Percentiles rank a stretch among this genome's conserved stretches.
These are phyloP conservation scores for Callopanchax toddi DNA, from an alignment of 2,113 vertebrate species.

Conservation along the genomic window DNA sequence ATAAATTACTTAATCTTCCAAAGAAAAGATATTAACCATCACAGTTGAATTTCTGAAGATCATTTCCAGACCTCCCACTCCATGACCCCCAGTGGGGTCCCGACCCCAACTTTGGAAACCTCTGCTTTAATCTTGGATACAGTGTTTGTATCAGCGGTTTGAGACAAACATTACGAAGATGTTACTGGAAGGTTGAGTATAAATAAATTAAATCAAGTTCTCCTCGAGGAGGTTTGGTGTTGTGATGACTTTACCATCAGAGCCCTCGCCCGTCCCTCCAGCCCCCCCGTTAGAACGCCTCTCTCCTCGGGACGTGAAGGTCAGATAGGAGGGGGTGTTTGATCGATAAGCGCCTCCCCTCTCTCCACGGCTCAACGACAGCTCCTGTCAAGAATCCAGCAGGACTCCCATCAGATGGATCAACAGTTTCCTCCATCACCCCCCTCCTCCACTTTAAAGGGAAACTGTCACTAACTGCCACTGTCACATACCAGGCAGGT, in stretches of 20 bases:
- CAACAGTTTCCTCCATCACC: conserved; percentile 40
- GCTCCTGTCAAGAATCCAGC: conserved; percentile 75
- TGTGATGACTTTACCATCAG: conserved; percentile 1
- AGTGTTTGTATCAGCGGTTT: not conserved
- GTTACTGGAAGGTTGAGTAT: no score
- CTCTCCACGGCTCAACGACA: conserved; percentile 70
- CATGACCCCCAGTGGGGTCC: not conserved
- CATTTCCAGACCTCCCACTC: not conserved
- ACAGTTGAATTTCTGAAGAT: not conserved
- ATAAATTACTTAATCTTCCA: no score
- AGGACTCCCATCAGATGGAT: conserved; percentile 71
- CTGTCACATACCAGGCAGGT: conserved; percentile 80
- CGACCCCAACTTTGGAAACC: no score
- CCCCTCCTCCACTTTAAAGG: conserved; percentile 55
- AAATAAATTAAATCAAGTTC: no score
- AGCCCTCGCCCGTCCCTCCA: conserved; percentile 12
- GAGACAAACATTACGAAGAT: no score
- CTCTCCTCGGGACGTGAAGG: conserved; percentile 77
- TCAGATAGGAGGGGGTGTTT: conserved; percentile 80
- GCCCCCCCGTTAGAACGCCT: conserved; percentile 20
- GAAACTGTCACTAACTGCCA: conserved; percentile 74
- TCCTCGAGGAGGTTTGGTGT: conserved; percentile 5
- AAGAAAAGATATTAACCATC: no score
- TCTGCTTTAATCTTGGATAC: conserved; percentile 5
- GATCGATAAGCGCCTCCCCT: conserved; percentile 84